Evolutionary conservation across 2,888 invertebrate genomes (phyloP).

Genomic region (Lamellibrachia satsuma): DNA sequence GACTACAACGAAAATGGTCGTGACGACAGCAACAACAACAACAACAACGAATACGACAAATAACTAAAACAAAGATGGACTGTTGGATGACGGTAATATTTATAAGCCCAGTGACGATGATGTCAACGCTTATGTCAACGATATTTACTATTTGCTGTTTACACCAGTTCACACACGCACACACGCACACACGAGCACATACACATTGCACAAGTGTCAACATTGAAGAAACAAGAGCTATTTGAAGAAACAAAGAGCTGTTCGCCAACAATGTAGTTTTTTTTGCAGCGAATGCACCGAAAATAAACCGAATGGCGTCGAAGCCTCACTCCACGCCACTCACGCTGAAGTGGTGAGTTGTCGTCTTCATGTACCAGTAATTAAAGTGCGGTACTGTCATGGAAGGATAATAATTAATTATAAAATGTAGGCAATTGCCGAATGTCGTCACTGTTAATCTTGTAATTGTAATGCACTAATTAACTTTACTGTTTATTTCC

Average conservation of each 20-base stretch:
- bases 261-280: not conserved
- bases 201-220: no score
- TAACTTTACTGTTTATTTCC: no score
- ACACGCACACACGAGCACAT: no score
- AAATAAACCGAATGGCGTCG: slow-evolving; percentile 32
- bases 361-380: not conserved
- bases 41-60: no score
- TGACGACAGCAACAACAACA: not conserved
- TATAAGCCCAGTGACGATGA: not conserved
- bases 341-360: slow-evolving; percentile 60
- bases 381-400: not conserved
- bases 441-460: no score
- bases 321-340: slow-evolving; percentile 62
- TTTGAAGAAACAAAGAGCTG: not conserved
- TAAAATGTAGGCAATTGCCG: no score
- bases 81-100: no score
- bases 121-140: not conserved
- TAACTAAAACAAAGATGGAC: no score
- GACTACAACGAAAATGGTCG: not conserved
- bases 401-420: not conserved
- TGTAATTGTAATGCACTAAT: no score
- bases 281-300: slow-evolving; percentile 33
- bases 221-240: no score
- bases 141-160: not conserved
- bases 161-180: not conserved